Evolutionary conservation across 2,888 invertebrate genomes (phyloP), one percentile per base, ranked within the genome.

Genomic region (Doris montereyensis): DNA sequence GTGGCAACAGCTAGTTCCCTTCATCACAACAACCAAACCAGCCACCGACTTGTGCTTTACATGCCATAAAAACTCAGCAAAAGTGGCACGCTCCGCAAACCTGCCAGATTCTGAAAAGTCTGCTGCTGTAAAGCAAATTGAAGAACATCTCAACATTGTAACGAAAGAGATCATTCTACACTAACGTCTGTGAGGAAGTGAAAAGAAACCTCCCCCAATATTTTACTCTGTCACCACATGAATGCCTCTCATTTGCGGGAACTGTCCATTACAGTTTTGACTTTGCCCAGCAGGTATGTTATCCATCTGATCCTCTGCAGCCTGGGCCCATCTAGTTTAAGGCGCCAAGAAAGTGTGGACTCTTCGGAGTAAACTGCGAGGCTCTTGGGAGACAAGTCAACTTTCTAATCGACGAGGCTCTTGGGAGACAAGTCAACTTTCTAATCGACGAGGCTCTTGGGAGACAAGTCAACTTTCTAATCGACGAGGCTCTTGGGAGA

Each of bases 321-420:
- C 85, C 85, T n/a, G 85, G 87, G 17, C 85, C 85, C 30, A 75
- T 86, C 0, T 84, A 81, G 52, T 86, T 86, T 65, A 77, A 81
- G 30, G 82, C 82, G 1, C 85, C 84, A 2, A 77, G 86, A 60
- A 85, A 85, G 72, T 85, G 84, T 79, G 82, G 82, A 13, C 58
- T 84, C 8, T 86, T 85, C 82, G 84, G 84, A 5, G 65, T 86
- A 1, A 81, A 78, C 76, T 81, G 81, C 67, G 84, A 84, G 60
- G 52, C 41, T 17, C 41, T 41, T 5, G 26, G 52, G 2, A 30
- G 24, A n/a, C 72, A 72, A 34, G n/a, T n/a, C n/a, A n/a, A n/a
- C n/a, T n/a, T n/a, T n/a, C n/a, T n/a, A n/a, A n/a, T n/a, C n/a
- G n/a, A n/a, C n/a, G n/a, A n/a, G n/a, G n/a, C n/a, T n/a, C n/a